A percentile compares a stretch with the other conserved stretches of the same genome.
These are phyloP conservation scores for Siphamia tubifer DNA, from an alignment of 2,113 vertebrate genomes.

Conservation along the genomic window DNA sequence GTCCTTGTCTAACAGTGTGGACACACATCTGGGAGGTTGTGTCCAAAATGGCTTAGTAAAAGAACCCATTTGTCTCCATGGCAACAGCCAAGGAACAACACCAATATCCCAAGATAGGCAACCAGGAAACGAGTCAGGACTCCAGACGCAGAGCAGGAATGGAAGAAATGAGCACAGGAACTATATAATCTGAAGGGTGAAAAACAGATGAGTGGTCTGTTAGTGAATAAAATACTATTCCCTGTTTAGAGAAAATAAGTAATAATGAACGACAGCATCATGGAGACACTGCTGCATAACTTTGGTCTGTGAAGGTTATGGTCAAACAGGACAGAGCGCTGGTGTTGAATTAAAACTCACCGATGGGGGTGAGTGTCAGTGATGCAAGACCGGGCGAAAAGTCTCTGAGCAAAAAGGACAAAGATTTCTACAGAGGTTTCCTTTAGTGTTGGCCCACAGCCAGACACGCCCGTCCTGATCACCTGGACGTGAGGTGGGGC, in stretches of 20 bases:
- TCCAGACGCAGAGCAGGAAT: conserved; percentile 1
- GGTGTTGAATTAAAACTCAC: too few species aligned
- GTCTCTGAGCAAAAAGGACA: conserved; percentile 48
- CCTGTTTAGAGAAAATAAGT: too few species aligned
- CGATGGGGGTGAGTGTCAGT: conserved; percentile 68
- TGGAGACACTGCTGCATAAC: not conserved
- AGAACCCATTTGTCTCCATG: conserved; percentile 60
- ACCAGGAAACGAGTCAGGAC: conserved; percentile 37
- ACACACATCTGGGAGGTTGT: conserved; percentile 64
- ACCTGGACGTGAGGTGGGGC: conserved; percentile 56
- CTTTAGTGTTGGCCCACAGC: conserved; percentile 59
- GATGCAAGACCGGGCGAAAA: conserved; percentile 35
- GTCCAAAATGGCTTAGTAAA: conserved; percentile 41
- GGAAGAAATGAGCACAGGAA: conserved; percentile 10
- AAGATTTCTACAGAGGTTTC: conserved; percentile 55
- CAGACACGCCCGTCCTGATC: conserved; percentile 63
- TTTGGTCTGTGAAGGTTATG: not conserved
- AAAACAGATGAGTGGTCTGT: not conserved
- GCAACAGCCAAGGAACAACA: conserved; percentile 53
- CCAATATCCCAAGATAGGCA: conserved; percentile 67
- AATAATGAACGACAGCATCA: not conserved
- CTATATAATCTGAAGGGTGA: conserved; percentile 18
- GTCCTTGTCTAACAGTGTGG: conserved; percentile 40
- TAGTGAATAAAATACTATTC: not conserved
- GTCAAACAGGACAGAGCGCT: too few species aligned